These are phyloP conservation scores for Amiota mariae DNA, from an alignment of 2,888 invertebrate species.

Conservation along the genomic window DNA sequence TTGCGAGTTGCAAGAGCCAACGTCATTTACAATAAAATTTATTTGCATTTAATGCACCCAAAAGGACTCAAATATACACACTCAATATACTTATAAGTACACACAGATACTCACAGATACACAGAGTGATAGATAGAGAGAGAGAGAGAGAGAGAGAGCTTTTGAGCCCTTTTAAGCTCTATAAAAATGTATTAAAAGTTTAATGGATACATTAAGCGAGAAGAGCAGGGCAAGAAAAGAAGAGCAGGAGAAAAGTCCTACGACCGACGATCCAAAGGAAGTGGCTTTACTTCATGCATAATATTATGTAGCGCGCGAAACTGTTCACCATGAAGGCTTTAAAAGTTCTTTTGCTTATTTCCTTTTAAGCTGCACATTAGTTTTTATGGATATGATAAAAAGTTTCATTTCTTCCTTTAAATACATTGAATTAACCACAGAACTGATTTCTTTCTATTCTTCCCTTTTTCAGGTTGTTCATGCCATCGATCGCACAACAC, in stretches of 20 bases:
- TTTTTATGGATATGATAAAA: constrained; percentile 42
- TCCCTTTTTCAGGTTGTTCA: constrained; percentile 67
- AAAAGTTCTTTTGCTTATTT: constrained; percentile 1
- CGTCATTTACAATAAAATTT: constrained; percentile 50
- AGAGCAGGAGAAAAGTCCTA: background rate
- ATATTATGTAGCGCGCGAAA: constrained; percentile 19
- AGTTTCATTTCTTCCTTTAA: background rate
- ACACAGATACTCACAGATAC: constrained; percentile 38
- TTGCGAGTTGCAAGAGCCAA: constrained; percentile 35
- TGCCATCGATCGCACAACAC: constrained; percentile 71
- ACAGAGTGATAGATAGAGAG: background rate
- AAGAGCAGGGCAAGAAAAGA: constrained; percentile 3
- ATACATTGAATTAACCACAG: constrained; percentile 21
- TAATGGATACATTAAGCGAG: constrained; percentile 27
- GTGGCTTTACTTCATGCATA: constrained; percentile 30
- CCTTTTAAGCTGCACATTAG: constrained; percentile 42
- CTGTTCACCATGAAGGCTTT: constrained; percentile 7
- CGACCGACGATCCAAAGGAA: background rate
- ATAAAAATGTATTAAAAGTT: constrained; percentile 48
- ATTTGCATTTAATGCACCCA: constrained; percentile 52
- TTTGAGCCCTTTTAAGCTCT: constrained; percentile 18
- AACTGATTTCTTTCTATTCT: background rate
- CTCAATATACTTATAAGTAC: background rate
- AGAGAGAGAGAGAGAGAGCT: background rate
- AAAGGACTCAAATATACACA: constrained; percentile 8